Evolutionary conservation across 2,797 vertebrate species (phyloP).

Genomic region (Sylvia borin): DNA sequence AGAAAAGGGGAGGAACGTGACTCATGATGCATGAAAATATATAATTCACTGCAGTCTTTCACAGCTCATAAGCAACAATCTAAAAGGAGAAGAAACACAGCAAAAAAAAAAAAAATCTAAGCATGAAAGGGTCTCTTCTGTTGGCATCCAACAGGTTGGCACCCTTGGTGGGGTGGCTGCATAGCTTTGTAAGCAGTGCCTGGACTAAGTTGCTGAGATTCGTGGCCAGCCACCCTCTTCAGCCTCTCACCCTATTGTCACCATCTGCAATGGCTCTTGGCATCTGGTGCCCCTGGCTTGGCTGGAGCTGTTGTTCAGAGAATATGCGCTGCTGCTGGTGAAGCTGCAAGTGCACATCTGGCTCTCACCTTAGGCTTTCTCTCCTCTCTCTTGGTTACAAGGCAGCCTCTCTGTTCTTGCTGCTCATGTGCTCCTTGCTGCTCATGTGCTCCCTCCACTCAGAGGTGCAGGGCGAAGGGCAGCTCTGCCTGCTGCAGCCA

Average conservation of each 20-base stretch:
- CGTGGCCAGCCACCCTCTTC: not conserved
- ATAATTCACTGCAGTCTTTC: not conserved
- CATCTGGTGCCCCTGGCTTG: fast-evolving
- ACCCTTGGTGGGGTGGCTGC: not conserved
- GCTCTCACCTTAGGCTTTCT: not conserved
- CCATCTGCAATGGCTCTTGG: not conserved
- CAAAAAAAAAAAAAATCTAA: not conserved
- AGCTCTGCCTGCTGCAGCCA: not conserved
- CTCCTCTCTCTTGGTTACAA: not conserved
- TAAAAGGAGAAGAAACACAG: not conserved
- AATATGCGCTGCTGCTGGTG: fast-evolving
- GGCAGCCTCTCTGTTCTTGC: not conserved
- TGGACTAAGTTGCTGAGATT: not conserved
- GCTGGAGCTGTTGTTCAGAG: not conserved
- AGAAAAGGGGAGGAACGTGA: conserved; percentile 1
- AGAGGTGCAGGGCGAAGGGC: fast-evolving
- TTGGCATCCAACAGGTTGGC: not conserved
- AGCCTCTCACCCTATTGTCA: fast-evolving
- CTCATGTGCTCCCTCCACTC: fast-evolving
- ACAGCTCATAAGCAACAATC: not conserved
- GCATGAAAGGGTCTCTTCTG: not conserved
- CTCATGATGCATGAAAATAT: not conserved
- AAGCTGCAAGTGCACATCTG: fast-evolving
- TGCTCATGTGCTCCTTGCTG: fast-evolving
- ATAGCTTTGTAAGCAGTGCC: not conserved